These are phyloP conservation scores for Turritopsis rubra DNA, from an alignment of 30 jellyfish, hydroid and myxozoan genomes.

Conservation along the genomic window DNA sequence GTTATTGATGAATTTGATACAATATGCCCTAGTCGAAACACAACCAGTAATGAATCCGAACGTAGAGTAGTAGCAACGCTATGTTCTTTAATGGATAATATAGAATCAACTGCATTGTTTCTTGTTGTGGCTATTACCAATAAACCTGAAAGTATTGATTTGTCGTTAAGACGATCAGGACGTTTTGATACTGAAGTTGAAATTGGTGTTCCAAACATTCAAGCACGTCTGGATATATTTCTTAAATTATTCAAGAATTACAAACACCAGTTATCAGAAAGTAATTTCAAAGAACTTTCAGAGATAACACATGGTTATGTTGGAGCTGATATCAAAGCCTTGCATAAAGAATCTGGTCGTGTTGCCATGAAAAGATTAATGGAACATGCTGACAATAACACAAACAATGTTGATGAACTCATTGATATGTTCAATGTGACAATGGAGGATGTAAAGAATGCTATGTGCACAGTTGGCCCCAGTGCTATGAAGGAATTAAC, in stretches of 20 bases:
- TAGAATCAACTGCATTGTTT: constrained; percentile 45
- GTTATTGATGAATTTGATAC: constrained; percentile 96
- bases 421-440: constrained; percentile 16
- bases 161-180: constrained; percentile 85
- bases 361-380: constrained; percentile 37
- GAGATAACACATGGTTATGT: constrained; percentile 85
- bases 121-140: constrained; percentile 85
- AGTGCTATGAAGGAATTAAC: constrained; percentile 81
- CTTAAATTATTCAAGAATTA: constrained; percentile 29
- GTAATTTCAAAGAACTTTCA: constrained; percentile 50
- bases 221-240: constrained; percentile 61
- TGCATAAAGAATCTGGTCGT: constrained; percentile 65
- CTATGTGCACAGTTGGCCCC: constrained; percentile 74
- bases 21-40: constrained; percentile 76
- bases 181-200: constrained; percentile 85
- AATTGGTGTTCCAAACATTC: constrained; percentile 78
- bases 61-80: constrained; percentile 77
- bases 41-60: constrained; percentile 66
- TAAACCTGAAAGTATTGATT: constrained; percentile 67
- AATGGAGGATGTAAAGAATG: constrained; percentile 45
- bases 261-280: constrained; percentile 34
- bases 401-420: background rate
- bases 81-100: constrained; percentile 82
- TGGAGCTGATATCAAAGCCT: constrained; percentile 87
- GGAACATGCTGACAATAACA: background rate